phyloP scores from a whole-genome alignment of 2,888 invertebrate genomes.

The Mesorhabditis spiculigera region DNA sequence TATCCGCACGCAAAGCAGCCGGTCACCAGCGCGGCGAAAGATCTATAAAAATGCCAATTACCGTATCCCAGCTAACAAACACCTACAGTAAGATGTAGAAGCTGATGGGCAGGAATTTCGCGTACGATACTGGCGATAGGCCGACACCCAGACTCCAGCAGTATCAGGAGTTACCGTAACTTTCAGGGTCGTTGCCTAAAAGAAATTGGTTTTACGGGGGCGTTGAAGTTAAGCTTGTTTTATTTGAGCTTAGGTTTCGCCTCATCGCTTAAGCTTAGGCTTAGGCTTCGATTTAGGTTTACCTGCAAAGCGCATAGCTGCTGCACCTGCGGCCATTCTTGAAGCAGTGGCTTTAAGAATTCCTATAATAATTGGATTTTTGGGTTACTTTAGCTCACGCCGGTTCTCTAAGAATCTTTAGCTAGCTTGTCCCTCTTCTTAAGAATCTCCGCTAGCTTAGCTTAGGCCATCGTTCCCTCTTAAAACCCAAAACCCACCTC shows the following conservation, averaged over 20 bases:
- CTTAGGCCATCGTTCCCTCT: no score
- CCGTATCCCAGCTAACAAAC: neutral
- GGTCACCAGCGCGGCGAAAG: constrained; percentile 23
- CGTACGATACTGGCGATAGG: neutral
- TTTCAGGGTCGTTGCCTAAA: neutral
- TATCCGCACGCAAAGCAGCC: constrained; percentile 35
- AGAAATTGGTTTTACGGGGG: neutral
- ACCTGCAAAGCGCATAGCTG: constrained; percentile 5
- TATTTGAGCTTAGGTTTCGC: no score
- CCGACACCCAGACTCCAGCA: neutral
- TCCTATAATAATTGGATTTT: neutral
- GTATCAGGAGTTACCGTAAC: neutral
- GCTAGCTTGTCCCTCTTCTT: neutral
- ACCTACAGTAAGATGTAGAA: neutral
- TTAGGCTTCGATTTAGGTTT: no score
- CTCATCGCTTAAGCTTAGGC: no score
- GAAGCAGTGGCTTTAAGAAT: neutral
- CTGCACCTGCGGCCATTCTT: neutral
- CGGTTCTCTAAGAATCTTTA: neutral
- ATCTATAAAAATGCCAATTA: constrained; percentile 20
- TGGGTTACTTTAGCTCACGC: neutral
- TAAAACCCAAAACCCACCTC: neutral
- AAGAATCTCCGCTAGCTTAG: no score
- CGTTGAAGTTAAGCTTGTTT: neutral
- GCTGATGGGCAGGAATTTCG: neutral